Base-by-base conservation (phyloP, 2,888 invertebrate species). In the Macrophya annulata region DNA sequence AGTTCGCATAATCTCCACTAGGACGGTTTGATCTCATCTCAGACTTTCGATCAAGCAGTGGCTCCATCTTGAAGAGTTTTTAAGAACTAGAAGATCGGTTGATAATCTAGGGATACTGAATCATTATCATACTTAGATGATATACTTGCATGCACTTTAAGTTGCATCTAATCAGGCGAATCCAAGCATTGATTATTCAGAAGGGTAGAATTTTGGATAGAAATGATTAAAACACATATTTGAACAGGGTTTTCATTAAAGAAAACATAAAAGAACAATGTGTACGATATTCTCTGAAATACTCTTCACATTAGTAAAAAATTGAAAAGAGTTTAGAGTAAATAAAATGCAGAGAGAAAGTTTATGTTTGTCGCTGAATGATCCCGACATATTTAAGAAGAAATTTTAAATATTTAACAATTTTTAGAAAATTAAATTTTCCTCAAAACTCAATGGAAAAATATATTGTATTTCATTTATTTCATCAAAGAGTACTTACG, bases 111-210 rank as follows among this genome's bases (percentile, higher is more conserved):
- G 45, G 4, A 45, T 21, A 10, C 31, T 45, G 43, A 72, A 72
- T 72, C 8, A 21, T 5, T 1, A 9, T 74, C 10, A 0, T 37
- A 31, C 45, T 17, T 68, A 6, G 68, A 43, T 72, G 65, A 5
- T 25, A 74, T 37, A 59, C n/a, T 59, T 21, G 4, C 72, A 25
- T 43, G 72, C 21, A 8, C 0, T 43, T 0, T 9, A 5, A 12
- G 43, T 72, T 72, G 72, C 72, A 72, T 72, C 8, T 72, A 72
- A 43, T 43, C n/a, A 72, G 65, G 65, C 65, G 65, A 25, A 12
- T 9, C 3, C 9, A 65, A 9, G 21, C n/a, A 9, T 10, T 31
- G 1, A 65, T 65, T 25, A 21, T 59, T 59, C 5, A 6, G n/a
- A 59, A 5, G n/a, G 59, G 17, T 17, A n/a, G 6, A 59, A 59